Evolutionary conservation across 2,888 invertebrate species (phyloP), one percentile per base, ranked within the genome.

Genomic region (Augochlorella aurata): DNA sequence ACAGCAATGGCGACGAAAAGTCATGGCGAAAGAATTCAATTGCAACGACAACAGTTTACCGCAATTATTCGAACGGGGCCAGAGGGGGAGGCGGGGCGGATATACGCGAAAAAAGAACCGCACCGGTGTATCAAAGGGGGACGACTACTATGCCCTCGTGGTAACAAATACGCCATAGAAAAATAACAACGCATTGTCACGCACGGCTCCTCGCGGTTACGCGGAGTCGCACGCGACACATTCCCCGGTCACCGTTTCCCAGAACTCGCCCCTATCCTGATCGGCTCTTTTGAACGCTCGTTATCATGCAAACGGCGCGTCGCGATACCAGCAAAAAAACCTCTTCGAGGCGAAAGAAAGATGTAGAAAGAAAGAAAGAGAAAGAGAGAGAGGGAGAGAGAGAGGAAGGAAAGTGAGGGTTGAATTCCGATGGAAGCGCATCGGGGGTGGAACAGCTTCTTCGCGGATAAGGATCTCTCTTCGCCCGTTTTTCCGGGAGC

Each of bases 381-480:
- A 38, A 4, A 38, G 38, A 38, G 38, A 38, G 38, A 38, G 38
- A 38, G 7, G 5, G 7, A 7, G 7, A 7, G 7, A 50, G n/a
- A 44, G 10, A 47, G 24, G 38, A 29, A 29, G 16, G n/a, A 44
- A 10, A 47, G 24, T 24, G 44, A 29, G 16, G 50, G 44, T 63
- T 49, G 74, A 79, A 77, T 75, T 69, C 52, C 73, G 65, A 29
- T 24, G 38, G 5, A 14, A 29, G 52, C 38, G 77, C 65, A 74
- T 77, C 73, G 29, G 21, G 38, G 18, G 29, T 44, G n/a, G 66
- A 83, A 72, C 82, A 85, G 81, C 77, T 83, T 85, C 83, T 81
- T 72, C 83, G 24, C 45, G 74, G 84, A 86, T 81, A 80, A 85
- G 74, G 70, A 82, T 85, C 83, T 78, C 71, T 47, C 81, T 77